A percentile compares a stretch with the other conserved stretches of the same genome.
phyloP scores from a whole-genome alignment of 2,113 vertebrate genomes.

The Cyanistes caeruleus region DNA sequence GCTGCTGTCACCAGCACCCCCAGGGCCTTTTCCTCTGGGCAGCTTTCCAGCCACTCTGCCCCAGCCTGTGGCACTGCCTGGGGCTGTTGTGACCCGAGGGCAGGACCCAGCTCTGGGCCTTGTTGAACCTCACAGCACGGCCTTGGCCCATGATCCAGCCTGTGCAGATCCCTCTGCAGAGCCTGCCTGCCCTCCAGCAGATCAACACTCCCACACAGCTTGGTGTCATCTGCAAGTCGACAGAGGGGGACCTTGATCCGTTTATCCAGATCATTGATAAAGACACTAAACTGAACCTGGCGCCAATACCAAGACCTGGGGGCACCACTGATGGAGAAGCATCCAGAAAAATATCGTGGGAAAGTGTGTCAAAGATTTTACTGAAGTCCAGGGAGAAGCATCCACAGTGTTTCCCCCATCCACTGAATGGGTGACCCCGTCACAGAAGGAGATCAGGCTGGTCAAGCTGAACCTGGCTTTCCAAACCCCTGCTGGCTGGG shows the following conservation, averaged over 20 bases:
- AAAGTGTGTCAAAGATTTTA: not conserved
- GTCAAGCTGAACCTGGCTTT: not conserved
- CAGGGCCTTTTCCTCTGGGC: not conserved
- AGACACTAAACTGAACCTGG: not conserved
- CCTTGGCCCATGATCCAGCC: not conserved
- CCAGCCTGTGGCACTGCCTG: not conserved
- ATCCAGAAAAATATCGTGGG: not conserved
- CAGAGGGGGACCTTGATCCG: rapidly evolving
- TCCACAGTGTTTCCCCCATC: not conserved
- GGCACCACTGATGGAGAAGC: too few species aligned
- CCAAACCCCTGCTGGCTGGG: not conserved
- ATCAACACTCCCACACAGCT: not conserved
- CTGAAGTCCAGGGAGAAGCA: too few species aligned
- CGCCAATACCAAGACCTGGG: not conserved
- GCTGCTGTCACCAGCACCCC: not conserved
- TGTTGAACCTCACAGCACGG: not conserved
- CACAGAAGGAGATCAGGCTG: too few species aligned
- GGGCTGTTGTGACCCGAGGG: not conserved
- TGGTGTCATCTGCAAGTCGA: rapidly evolving
- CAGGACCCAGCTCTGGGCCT: not conserved
- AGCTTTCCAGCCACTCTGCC: not conserved
- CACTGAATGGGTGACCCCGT: not conserved
- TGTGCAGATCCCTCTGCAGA: not conserved
- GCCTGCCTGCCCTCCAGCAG: not conserved
- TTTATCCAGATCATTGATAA: not conserved